Base-by-base conservation (phyloP, 2,888 invertebrate species). In the Melikaiella ostensackeni region DNA sequence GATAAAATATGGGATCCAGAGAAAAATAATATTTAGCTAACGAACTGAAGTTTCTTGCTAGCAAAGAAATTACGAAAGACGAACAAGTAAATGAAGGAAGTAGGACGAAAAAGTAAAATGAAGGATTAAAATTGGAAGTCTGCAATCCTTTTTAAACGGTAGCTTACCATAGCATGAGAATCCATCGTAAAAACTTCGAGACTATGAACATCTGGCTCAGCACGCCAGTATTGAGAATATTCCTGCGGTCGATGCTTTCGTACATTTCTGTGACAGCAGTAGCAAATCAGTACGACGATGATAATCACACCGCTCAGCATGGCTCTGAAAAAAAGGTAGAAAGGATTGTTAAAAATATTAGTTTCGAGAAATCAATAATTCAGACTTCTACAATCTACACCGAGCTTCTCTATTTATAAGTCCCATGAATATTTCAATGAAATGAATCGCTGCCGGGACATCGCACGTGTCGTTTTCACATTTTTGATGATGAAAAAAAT, bases 301-400 rank as follows among this genome's bases (percentile, higher is more conserved):
- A 96, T 94, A 86, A 96, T 93, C 84, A 96, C 95, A 38, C 96
- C 95, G 89, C 96, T 96, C 85, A 96, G 92, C 93, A 96, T 96
- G 62, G 95, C 95, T 89, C 96, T 96, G 92, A 76, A 93, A 92
- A 86, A 79, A 83, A 83, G 73, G 79, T 61, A 64, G 16, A 57
- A 38, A 27, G 16, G n/a, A 38, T 74, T 3, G 19, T 59, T 74
- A 59, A 4, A 61, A 74, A 74, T 27, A 74, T 55, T 38, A 38
- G 6, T 59, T 38, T 35, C 2, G 27, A 19, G n/a, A 70, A 70
- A 70, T 50, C 30, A 50, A 70, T 50, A n/a, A 27, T 24, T 30
- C n/a, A 50, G 19, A 30, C 46, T n/a, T 55, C 3, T 13, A 57
- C 11, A 57, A 11, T 21, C 21, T 59, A 59, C 59, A 59, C 5